phyloP scores from a whole-genome alignment of 2,113 vertebrate species.

The Hoplias malabaricus region DNA sequence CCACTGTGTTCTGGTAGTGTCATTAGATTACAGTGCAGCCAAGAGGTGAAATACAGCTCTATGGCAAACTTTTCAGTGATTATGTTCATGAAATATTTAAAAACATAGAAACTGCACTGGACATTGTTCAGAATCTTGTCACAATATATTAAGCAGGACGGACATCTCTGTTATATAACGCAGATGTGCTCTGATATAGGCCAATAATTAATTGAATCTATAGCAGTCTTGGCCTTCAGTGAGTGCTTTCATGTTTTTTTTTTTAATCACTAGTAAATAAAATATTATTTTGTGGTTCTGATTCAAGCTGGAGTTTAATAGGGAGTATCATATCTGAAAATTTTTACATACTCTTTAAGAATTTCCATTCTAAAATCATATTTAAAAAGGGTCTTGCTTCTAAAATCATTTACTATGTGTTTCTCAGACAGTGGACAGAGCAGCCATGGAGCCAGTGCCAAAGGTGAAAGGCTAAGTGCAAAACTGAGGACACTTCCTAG shows the following conservation, averaged over 20 bases:
- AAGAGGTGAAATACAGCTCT: conserved; percentile 17
- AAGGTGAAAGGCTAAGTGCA: conserved; percentile 83
- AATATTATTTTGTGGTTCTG: too few relatives aligned
- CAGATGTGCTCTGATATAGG: not conserved
- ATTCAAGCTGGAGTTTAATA: too few relatives aligned
- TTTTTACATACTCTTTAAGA: not conserved
- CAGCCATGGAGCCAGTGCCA: conserved; percentile 72
- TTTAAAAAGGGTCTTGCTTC: not conserved
- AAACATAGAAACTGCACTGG: not conserved
- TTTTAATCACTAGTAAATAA: too few relatives aligned
- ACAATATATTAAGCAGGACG: too few relatives aligned
- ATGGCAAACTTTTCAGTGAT: not conserved
- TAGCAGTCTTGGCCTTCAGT: not conserved
- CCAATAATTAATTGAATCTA: not conserved
- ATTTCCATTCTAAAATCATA: not conserved
- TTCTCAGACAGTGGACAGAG: conserved; percentile 82
- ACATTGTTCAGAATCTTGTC: not conserved
- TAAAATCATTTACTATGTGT: not conserved
- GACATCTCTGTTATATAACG: not conserved
- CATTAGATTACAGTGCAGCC: not conserved
- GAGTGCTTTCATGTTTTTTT: too few relatives aligned
- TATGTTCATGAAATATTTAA: not conserved
- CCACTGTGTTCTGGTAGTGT: conserved; percentile 6
- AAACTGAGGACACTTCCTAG: conserved; percentile 83
- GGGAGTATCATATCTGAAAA: too few relatives aligned